Evolutionary conservation across 2,888 invertebrate genomes (phyloP).

Genomic region (Tetragonula carbonaria): DNA sequence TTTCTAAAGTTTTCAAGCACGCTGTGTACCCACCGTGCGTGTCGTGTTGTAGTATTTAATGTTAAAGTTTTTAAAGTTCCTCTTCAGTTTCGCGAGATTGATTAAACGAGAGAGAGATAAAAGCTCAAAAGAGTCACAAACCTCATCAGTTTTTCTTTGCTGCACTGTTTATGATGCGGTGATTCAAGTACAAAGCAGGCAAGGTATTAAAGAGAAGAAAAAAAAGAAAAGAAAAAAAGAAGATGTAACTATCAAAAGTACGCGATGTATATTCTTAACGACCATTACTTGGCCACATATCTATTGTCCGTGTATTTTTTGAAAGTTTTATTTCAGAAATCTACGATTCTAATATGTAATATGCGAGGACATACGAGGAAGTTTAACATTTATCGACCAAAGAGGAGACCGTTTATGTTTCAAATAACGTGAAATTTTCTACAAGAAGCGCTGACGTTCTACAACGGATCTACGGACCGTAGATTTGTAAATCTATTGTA

Average conservation of each 20-base stretch:
- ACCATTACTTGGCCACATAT: slow-evolving; percentile 69
- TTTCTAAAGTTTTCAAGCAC: neutral
- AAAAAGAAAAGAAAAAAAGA: no score
- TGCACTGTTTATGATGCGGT: slow-evolving; percentile 51
- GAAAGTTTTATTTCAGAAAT: slow-evolving; percentile 38
- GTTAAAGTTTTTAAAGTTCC: slow-evolving; percentile 20
- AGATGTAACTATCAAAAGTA: slow-evolving; percentile 24
- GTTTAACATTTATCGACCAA: slow-evolving; percentile 29
- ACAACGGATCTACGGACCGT: slow-evolving; percentile 5
- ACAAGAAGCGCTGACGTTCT: slow-evolving; percentile 20
- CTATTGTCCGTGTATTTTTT: slow-evolving; percentile 52
- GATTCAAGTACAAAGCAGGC: slow-evolving; percentile 72
- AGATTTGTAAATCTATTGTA: slow-evolving; percentile 7
- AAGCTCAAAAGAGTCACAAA: slow-evolving; percentile 37
- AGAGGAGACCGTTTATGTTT: neutral
- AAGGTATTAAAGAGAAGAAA: slow-evolving; percentile 10
- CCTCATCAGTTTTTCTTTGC: slow-evolving; percentile 46
- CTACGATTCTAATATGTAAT: neutral
- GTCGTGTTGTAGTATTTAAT: slow-evolving; percentile 4
- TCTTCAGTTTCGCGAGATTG: slow-evolving; percentile 23
- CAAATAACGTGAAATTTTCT: slow-evolving; percentile 10
- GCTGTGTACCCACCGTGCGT: neutral
- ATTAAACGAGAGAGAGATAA: neutral
- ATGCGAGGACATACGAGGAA: neutral
- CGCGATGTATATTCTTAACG: slow-evolving; percentile 52